These are phyloP conservation scores for Tetrao urogallus DNA, from an alignment of 2,113 vertebrate genomes.

Conservation along the genomic window DNA sequence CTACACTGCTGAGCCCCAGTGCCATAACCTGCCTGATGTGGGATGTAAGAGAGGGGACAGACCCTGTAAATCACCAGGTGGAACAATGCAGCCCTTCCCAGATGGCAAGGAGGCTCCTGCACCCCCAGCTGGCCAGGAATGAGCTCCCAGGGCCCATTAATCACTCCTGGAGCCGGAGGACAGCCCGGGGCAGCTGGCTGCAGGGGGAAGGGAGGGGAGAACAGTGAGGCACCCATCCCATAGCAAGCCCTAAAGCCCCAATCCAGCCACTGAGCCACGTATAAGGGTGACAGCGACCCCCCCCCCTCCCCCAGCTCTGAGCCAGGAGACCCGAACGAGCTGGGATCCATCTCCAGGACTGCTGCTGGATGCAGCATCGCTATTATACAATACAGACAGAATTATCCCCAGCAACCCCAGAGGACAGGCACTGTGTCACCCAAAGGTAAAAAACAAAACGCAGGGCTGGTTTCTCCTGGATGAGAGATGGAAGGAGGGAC, in stretches of 20 bases:
- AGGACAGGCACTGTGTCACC: not conserved
- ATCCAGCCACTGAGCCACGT: accelerated
- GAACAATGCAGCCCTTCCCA: not conserved
- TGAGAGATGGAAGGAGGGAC: not conserved
- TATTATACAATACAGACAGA: not conserved
- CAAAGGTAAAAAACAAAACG: not conserved
- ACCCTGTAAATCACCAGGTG: not conserved
- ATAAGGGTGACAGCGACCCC: too few relatives aligned
- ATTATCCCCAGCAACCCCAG: not conserved
- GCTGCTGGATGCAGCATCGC: accelerated
- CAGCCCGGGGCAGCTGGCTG: not conserved
- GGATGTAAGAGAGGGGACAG: not conserved
- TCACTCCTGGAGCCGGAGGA: not conserved
- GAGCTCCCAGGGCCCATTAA: not conserved
- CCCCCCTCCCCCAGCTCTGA: not conserved
- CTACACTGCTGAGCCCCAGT: accelerated
- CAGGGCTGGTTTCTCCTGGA: not conserved
- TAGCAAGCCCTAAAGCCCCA: not conserved
- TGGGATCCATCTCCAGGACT: not conserved
- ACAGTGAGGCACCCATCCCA: accelerated
- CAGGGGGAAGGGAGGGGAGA: not conserved
- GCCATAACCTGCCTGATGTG: accelerated
- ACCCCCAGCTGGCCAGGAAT: not conserved
- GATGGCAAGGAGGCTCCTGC: not conserved
- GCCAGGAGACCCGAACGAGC: not conserved